Evolutionary conservation across 2,888 invertebrate species (phyloP).

Genomic region (Ellobium chinense): DNA sequence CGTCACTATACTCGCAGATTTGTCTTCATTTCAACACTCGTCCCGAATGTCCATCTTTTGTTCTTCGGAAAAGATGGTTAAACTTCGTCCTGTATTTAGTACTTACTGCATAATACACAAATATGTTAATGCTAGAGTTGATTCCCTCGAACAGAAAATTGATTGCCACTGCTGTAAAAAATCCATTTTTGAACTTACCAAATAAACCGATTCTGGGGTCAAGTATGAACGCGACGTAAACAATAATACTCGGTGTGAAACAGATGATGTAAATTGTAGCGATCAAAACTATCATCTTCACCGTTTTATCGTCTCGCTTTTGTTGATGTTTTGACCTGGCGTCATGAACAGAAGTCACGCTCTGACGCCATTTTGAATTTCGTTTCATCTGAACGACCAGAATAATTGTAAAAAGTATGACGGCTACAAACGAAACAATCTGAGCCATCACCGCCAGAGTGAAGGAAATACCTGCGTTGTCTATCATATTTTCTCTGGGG

Average conservation of each 20-base stretch:
- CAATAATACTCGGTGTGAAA: not conserved
- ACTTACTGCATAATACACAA: not conserved
- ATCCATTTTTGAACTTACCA: not conserved
- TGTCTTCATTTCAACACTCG: too few species aligned
- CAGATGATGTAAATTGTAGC: not conserved
- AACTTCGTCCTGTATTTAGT: constrained; percentile 4
- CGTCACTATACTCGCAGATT: too few species aligned
- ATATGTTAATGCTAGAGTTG: constrained; percentile 17
- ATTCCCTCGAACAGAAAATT: not conserved
- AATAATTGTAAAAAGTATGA: constrained; percentile 1
- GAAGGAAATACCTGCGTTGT: not conserved
- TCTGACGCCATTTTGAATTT: constrained; percentile 4
- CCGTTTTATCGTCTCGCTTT: not conserved
- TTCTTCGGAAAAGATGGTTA: not conserved
- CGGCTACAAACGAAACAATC: constrained; percentile 6
- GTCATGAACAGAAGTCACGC: not conserved
- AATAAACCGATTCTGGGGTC: not conserved
- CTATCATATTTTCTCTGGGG: not conserved
- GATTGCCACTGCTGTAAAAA: not conserved
- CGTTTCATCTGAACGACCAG: not conserved
- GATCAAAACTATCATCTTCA: not conserved
- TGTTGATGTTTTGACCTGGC: not conserved
- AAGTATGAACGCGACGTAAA: not conserved
- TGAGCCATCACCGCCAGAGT: not conserved
- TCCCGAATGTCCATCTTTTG: too few species aligned